These are phyloP conservation scores for Dioctria rufipes DNA, from an alignment of 2,888 invertebrate species.

Conservation along the genomic window DNA sequence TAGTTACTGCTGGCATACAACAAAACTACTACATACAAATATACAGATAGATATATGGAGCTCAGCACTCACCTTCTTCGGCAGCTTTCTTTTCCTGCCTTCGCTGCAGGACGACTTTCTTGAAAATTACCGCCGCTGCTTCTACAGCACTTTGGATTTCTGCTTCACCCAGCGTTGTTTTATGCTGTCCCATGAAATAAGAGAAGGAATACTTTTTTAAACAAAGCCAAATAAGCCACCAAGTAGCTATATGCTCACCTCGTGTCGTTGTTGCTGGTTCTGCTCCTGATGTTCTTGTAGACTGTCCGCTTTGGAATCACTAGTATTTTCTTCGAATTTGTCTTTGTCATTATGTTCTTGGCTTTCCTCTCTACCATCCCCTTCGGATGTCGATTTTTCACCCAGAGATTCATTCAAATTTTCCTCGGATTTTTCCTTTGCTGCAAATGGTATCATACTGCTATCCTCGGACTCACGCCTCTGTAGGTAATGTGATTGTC, in stretches of 20 bases:
- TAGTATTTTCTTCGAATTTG: slow-evolving; percentile 52
- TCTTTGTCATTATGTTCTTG: slow-evolving; percentile 33
- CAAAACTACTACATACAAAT: background rate
- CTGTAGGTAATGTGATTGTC: slow-evolving; percentile 12
- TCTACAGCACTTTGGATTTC: slow-evolving; percentile 71
- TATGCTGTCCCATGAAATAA: slow-evolving; percentile 62
- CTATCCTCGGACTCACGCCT: slow-evolving; percentile 31
- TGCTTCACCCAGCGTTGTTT: slow-evolving; percentile 69
- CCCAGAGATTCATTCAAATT: slow-evolving; percentile 11
- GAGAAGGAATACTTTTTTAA: background rate
- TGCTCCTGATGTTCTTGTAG: slow-evolving; percentile 2
- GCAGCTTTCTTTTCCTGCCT: slow-evolving; percentile 68
- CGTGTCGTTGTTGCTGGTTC: slow-evolving; percentile 9
- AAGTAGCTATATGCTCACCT: slow-evolving; percentile 27
- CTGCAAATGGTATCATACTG: slow-evolving; percentile 1
- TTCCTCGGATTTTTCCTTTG: slow-evolving; percentile 28
- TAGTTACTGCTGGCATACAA: background rate
- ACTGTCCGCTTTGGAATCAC: slow-evolving; percentile 12
- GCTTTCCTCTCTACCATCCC: background rate
- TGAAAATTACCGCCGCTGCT: slow-evolving; percentile 70
- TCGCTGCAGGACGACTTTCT: slow-evolving; percentile 70
- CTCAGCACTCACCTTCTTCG: slow-evolving; percentile 68
- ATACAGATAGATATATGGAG: background rate
- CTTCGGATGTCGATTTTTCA: slow-evolving; percentile 21
- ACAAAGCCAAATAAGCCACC: background rate